A percentile compares a stretch with the other conserved stretches of the same genome.
Conservation (phyloP, 37 sponge, comb jelly and placozoan species). For the Mnemiopsis leidyi region DNA sequence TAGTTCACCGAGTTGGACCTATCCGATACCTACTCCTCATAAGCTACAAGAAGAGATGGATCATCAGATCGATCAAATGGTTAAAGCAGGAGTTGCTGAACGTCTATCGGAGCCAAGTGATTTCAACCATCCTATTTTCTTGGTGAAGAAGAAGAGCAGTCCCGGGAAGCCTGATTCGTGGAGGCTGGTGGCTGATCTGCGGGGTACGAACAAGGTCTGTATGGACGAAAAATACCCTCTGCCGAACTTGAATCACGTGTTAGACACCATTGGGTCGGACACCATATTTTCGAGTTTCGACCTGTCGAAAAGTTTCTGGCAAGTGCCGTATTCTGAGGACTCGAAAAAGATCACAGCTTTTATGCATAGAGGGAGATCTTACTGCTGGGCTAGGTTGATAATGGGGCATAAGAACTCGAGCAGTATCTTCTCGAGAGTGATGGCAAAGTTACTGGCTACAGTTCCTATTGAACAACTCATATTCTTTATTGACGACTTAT, state of each 20-base stretch:
- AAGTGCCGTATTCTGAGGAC: background rate
- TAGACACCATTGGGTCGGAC: background rate
- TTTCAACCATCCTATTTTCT: too few relatives aligned
- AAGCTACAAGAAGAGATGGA: too few relatives aligned
- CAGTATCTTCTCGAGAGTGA: background rate
- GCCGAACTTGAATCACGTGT: background rate
- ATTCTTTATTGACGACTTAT: background rate
- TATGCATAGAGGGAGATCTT: background rate
- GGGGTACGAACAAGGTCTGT: too few relatives aligned
- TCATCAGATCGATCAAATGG: too few relatives aligned
- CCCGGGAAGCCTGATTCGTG: too few relatives aligned
- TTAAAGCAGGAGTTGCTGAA: too few relatives aligned
- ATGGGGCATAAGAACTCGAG: background rate
- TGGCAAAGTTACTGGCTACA: background rate
- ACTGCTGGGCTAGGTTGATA: background rate
- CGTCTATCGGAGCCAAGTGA: too few relatives aligned
- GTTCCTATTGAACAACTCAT: background rate
- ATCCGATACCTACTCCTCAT: too few relatives aligned
- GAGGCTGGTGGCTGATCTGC: too few relatives aligned
- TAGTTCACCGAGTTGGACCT: too few relatives aligned
- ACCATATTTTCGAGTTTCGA: background rate
- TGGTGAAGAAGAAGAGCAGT: too few relatives aligned
- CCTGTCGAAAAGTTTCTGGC: background rate
- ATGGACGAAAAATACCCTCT: too few relatives aligned
- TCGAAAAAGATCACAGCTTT: background rate